Evolutionary conservation across 2,888 invertebrate genomes (phyloP).

Genomic region (Microdon myrmicae): DNA sequence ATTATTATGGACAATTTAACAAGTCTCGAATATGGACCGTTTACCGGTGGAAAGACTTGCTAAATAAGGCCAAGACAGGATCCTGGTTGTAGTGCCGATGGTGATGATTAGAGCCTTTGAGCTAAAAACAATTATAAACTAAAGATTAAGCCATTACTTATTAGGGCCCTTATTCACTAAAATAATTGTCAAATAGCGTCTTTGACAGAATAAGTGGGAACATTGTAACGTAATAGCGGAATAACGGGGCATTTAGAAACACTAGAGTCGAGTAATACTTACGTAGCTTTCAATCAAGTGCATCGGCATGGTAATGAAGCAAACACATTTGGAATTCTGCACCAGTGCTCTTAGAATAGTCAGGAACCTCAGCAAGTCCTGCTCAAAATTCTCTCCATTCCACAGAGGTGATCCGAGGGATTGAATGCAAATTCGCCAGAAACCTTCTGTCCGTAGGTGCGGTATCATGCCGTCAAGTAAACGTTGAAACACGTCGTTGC

Average conservation of each 20-base stretch:
- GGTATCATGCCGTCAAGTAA: conserved; percentile 17
- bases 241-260: not conserved
- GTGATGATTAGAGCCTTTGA: too few species aligned
- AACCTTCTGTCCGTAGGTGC: not conserved
- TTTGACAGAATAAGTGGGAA: not conserved
- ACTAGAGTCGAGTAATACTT: conserved; percentile 38
- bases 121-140: too few species aligned
- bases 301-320: conserved; percentile 81
- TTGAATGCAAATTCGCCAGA: conserved; percentile 78
- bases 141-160: too few species aligned
- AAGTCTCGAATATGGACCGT: too few species aligned
- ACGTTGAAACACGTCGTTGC: conserved; percentile 18
- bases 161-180: too few species aligned
- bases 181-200: not conserved
- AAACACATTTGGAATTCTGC: conserved; percentile 76
- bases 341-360: conserved; percentile 75
- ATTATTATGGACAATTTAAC: too few species aligned
- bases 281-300: conserved; percentile 72
- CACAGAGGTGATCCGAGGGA: conserved; percentile 85
- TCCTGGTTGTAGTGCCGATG: too few species aligned
- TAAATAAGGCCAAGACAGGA: too few species aligned
- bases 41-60: too few species aligned
- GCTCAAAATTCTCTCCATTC: conserved; percentile 68
- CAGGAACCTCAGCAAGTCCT: conserved; percentile 64
- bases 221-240: not conserved